Evolutionary conservation across 2,113 vertebrate species (phyloP), one percentile per base, ranked within the genome.

Genomic region (Nestor notabilis): DNA sequence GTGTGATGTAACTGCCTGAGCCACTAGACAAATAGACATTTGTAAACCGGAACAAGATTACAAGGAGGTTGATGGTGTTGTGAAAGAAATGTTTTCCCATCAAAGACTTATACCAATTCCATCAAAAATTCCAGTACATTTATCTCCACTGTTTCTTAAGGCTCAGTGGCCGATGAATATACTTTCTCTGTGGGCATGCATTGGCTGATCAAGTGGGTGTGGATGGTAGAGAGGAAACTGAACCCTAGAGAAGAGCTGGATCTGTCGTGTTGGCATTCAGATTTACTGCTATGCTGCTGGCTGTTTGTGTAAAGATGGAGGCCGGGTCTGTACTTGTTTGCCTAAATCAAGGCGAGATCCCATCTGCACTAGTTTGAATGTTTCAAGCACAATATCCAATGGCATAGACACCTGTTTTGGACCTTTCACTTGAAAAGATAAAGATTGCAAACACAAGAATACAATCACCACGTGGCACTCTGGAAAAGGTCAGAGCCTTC

Each of bases 401-500:
- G 19, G 39, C 39, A 72, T 5, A 13, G 49, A 21, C n/a, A 70
- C 35, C 47, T 76, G 13, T 7, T 89, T 88, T 83, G 78, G 83
- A 58, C 80, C 69, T 95, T 95, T 92, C 8, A 2, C 85, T 95
- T 79, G 20, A 39, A 66, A 92, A 94, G 90, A 95, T 70, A 95
- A 81, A 81, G 39, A 60, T 18, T 81, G 76, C 43, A 87, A 96
- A 90, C 65, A 87, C 21, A 53, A 84, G 72, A 89, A 21, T 46
- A 58, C 52, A 76, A 56, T 68, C 69, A 66, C 33, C 49, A 82
- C 17, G 23, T 93, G 72, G 52, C 55, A 72, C 35, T 70, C 72
- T 35, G 37, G 78, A 64, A 44, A 82, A 92, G 74, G 64, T 84
- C 83, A 81, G 76, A 50, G 39, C 28, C 70, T 89, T 87, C 80